Percentiles rank a stretch among this genome's conserved stretches.
Evolutionary conservation across 2,797 vertebrate genomes (phyloP).

Genomic region (Coreius guichenoti): DNA sequence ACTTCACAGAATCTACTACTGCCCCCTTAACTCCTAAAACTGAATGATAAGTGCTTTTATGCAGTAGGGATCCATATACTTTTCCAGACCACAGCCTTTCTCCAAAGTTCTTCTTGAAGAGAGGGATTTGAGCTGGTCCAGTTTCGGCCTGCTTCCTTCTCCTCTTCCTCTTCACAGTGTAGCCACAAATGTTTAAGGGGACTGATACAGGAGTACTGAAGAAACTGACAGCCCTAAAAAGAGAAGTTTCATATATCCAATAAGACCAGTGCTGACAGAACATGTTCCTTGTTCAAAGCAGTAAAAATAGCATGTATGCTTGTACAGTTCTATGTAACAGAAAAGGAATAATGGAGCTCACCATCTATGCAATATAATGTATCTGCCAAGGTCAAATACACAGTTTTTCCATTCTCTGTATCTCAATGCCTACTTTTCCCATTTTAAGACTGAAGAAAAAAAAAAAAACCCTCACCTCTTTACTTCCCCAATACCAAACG

Average conservation of each 20-base stretch:
- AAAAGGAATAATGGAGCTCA: not conserved
- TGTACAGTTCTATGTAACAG: not conserved
- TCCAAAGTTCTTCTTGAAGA: constrained; percentile 78
- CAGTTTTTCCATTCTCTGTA: constrained; percentile 36
- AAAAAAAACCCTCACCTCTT: constrained; percentile 74
- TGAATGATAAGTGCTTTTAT: constrained; percentile 54
- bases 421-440: not conserved
- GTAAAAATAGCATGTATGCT: not conserved
- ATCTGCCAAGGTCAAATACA: not conserved
- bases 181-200: constrained; percentile 77
- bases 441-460: not conserved
- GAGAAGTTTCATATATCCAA: not conserved
- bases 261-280: not conserved
- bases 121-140: constrained; percentile 67
- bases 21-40: not conserved
- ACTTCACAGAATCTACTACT: too few relatives aligned
- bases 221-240: constrained; percentile 79
- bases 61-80: constrained; percentile 83
- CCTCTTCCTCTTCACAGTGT: constrained; percentile 59
- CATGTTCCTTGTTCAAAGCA: not conserved
- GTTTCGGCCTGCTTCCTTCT: constrained; percentile 41
- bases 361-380: not conserved
- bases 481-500: constrained; percentile 90
- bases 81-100: constrained; percentile 79
- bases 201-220: constrained; percentile 75